These are phyloP conservation scores for Drosophila stalkeri DNA, from an alignment of 2,888 invertebrate species.

Conservation along the genomic window DNA sequence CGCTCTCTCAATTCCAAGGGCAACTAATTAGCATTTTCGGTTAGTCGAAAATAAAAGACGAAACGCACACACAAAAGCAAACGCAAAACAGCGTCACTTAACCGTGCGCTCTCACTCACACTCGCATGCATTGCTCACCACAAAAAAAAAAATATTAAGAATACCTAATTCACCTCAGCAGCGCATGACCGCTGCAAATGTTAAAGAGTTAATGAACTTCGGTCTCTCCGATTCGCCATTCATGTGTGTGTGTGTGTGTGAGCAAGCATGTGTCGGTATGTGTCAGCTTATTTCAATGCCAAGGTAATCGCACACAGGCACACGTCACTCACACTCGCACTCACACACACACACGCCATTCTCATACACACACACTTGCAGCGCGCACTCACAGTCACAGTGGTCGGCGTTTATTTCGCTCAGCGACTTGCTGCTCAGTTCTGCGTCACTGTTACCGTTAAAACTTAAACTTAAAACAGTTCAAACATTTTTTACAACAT, in stretches of 20 bases:
- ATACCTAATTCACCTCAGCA: constrained; percentile 64
- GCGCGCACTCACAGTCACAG: constrained; percentile 35
- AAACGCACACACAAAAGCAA: constrained; percentile 26
- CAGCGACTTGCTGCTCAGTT: constrained; percentile 57
- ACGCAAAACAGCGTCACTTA: constrained; percentile 6
- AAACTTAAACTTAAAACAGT: constrained; percentile 85
- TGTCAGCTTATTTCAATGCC: constrained; percentile 67
- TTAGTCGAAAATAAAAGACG: constrained; percentile 29
- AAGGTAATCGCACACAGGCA: constrained; percentile 54
- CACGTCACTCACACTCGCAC: not conserved
- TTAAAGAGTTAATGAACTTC: constrained; percentile 61
- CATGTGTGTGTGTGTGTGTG: constrained; percentile 4
- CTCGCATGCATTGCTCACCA: constrained; percentile 4
- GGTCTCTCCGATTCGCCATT: constrained; percentile 23
- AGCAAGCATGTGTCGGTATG: constrained; percentile 3
- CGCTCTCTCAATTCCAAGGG: constrained; percentile 34
- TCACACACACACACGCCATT: not conserved
- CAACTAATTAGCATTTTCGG: constrained; percentile 67
- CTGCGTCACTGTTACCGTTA: constrained; percentile 82
- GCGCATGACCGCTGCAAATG: constrained; percentile 48
- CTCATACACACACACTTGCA: constrained; percentile 11
- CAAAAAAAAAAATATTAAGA: constrained; percentile 29
- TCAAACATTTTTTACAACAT: constrained; percentile 82
- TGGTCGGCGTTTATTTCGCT: constrained; percentile 29
- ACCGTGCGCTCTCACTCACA: constrained; percentile 2